phyloP scores from a whole-genome alignment of 2,797 vertebrate genomes.

The Liparis tanakae region DNA sequence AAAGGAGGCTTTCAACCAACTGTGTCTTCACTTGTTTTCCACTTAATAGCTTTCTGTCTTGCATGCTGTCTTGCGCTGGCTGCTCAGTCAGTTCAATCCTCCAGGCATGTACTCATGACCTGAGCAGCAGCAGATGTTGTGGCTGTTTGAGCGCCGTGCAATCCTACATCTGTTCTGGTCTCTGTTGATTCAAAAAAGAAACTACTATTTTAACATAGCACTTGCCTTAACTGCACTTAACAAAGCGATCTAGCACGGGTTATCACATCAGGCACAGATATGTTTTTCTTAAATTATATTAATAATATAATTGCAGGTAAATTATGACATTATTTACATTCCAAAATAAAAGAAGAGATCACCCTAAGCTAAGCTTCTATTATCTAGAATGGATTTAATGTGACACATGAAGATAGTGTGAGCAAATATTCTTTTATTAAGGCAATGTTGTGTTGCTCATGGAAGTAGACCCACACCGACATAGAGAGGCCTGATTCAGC shows the following conservation, averaged over 20 bases:
- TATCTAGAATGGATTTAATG: conserved; percentile 20
- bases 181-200: conserved; percentile 70
- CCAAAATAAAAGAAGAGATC: not conserved
- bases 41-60: conserved; percentile 37
- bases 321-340: conserved; percentile 8
- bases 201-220: conserved; percentile 13
- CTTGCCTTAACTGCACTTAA: conserved; percentile 14
- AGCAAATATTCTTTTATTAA: conserved; percentile 24
- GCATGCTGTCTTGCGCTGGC: conserved; percentile 39
- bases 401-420: conserved; percentile 27
- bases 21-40: conserved; percentile 34
- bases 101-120: conserved; percentile 56
- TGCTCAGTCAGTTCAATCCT: conserved; percentile 67
- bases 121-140: conserved; percentile 74
- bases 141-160: conserved; percentile 56
- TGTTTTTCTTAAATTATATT: conserved; percentile 6
- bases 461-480: not conserved
- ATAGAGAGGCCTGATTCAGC: conserved; percentile 31
- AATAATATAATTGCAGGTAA: not conserved
- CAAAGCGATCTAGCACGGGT: not conserved
- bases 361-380: not conserved
- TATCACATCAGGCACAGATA: conserved; percentile 30
- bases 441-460: conserved; percentile 27
- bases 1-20: conserved; percentile 40
- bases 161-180: conserved; percentile 67